These are phyloP conservation scores for Polyommatus iphigenia DNA, from an alignment of 2,888 invertebrate genomes.

Conservation along the genomic window DNA sequence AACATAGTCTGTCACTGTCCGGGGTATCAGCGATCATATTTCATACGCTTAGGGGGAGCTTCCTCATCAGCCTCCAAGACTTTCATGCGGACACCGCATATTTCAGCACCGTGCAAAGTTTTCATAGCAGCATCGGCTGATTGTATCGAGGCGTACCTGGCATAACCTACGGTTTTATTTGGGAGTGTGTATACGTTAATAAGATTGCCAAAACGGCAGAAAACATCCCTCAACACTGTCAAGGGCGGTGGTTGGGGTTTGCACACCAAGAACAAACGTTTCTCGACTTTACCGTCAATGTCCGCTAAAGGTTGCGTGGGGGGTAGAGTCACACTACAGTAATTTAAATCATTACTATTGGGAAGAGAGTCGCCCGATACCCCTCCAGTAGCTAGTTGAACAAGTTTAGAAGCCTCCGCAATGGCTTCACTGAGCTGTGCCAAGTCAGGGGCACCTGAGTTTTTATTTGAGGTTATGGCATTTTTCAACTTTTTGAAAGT, in stretches of 20 bases:
- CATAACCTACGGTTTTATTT: slow-evolving; percentile 95
- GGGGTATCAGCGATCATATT: slow-evolving; percentile 42
- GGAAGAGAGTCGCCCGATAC: slow-evolving; percentile 50
- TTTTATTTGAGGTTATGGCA: slow-evolving; percentile 53
- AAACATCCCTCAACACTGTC: slow-evolving; percentile 90
- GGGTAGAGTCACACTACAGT: slow-evolving; percentile 86
- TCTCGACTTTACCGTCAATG: slow-evolving; percentile 83
- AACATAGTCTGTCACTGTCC: slow-evolving; percentile 42
- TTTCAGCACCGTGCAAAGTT: slow-evolving; percentile 90
- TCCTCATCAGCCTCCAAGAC: slow-evolving; percentile 90
- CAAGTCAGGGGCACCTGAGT: slow-evolving; percentile 72
- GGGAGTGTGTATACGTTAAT: slow-evolving; percentile 94
- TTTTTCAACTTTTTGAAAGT: slow-evolving; percentile 56
- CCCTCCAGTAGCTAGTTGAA: slow-evolving; percentile 82
- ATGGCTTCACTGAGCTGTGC: slow-evolving; percentile 86
- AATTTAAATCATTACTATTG: slow-evolving; percentile 62
- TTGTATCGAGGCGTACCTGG: slow-evolving; percentile 87
- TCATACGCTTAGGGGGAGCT: slow-evolving; percentile 54
- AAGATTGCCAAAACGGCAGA: slow-evolving; percentile 93
- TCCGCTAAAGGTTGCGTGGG: slow-evolving; percentile 84
- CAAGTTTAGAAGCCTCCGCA: slow-evolving; percentile 87
- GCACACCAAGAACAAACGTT: slow-evolving; percentile 84
- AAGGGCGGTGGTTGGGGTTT: slow-evolving; percentile 85
- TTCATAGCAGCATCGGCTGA: slow-evolving; percentile 88
- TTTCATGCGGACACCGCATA: slow-evolving; percentile 92